A percentile compares a stretch with the other conserved stretches of the same genome.
phyloP scores from a whole-genome alignment of 2,113 vertebrate genomes.

The Nestor notabilis region DNA sequence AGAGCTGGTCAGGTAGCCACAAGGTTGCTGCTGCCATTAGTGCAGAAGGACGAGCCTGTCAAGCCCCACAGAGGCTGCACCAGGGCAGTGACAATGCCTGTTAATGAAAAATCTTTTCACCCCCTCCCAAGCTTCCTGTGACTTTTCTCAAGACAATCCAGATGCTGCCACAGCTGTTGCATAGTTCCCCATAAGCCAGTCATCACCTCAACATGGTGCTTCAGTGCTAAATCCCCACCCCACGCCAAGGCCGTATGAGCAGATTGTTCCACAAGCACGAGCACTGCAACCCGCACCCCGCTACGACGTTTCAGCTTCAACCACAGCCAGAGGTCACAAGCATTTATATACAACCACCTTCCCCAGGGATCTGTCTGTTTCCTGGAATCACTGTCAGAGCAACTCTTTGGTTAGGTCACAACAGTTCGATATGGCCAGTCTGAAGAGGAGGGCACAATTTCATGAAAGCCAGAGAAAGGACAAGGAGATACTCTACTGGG shows the following conservation, averaged over 20 bases:
- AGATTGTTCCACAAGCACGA: slow-evolving; percentile 14
- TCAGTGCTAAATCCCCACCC: background rate
- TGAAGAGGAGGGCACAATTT: background rate
- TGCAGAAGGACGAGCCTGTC: background rate
- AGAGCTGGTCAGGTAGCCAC: background rate
- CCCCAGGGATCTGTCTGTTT: slow-evolving; percentile 16
- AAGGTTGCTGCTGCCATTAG: background rate
- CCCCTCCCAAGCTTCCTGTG: background rate
- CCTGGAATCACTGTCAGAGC: slow-evolving; percentile 46
- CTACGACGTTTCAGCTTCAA: background rate
- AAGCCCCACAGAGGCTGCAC: background rate
- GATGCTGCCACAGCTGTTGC: background rate
- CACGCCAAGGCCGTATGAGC: background rate
- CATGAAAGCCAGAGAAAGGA: background rate
- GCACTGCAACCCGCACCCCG: background rate
- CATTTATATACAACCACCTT: slow-evolving; percentile 5
- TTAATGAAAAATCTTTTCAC: background rate
- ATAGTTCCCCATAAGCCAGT: background rate
- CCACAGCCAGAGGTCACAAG: slow-evolving; percentile 45
- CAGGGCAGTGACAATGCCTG: background rate
- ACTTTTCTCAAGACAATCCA: background rate
- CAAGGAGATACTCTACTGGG: background rate
- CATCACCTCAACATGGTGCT: background rate
- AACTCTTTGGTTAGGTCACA: background rate
- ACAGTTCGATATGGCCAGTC: background rate